Percentiles rank a stretch among this genome's conserved stretches.
Conservation (phyloP, 1,140 invertebrate species). For the Lepidurus arcticus region DNA sequence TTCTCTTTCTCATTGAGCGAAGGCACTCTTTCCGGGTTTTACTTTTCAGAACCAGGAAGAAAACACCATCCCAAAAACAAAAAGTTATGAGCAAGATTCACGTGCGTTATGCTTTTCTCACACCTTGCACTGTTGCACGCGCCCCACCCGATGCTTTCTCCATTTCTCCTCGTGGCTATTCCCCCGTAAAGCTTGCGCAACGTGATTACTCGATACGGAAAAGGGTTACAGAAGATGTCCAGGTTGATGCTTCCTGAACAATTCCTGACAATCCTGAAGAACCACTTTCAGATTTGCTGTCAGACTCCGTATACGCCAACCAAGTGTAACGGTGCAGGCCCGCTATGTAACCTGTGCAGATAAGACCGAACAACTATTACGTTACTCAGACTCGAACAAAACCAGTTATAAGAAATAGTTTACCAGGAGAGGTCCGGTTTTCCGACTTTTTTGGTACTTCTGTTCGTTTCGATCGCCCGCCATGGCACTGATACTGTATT, state of each 20-base stretch:
- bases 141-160: not conserved
- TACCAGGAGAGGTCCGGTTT: not conserved
- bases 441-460: too few species aligned
- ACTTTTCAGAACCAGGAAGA: conserved; percentile 21
- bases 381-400: not conserved
- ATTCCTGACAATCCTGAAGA: not conserved
- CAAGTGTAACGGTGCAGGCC: not conserved
- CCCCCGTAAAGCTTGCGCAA: not conserved
- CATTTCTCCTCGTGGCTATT: not conserved
- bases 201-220: too few species aligned
- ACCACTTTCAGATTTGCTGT: not conserved
- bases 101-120: not conserved
- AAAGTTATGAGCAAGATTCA: not conserved
- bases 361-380: not conserved
- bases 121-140: not conserved
- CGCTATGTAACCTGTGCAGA: not conserved
- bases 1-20: not conserved
- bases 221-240: too few species aligned
- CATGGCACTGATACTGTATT: too few species aligned
- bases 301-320: not conserved
- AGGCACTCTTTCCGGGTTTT: conserved; percentile 10
- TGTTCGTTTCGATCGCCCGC: too few species aligned
- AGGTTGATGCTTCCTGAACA: not conserved
- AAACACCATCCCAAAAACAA: not conserved
- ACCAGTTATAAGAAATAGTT: not conserved